Conservation (phyloP, 2,113 vertebrate species). For the Arvicanthis niloticus region DNA sequence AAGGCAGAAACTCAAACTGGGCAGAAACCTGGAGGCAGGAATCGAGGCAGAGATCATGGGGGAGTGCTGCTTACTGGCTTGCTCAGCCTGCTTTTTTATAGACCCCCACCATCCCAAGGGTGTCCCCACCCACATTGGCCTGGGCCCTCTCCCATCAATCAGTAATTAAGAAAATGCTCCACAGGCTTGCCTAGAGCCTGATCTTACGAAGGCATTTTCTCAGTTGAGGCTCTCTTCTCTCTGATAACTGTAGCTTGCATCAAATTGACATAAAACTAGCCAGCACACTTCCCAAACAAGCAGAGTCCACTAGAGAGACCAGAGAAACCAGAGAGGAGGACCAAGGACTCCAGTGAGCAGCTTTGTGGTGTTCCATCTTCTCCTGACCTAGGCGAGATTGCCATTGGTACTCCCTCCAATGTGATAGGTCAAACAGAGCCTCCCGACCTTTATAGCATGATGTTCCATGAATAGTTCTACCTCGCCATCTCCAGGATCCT, state of each 20-base stretch:
- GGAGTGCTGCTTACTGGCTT: not conserved
- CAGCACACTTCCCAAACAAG: no score
- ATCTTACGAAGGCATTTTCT: not conserved
- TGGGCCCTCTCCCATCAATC: not conserved
- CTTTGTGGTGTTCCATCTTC: not conserved
- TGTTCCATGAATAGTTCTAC: not conserved
- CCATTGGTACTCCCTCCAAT: not conserved
- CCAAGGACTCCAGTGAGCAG: not conserved
- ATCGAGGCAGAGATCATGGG: not conserved
- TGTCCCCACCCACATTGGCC: not conserved
- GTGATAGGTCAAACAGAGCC: not conserved
- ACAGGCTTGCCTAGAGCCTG: not conserved
- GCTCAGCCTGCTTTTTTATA: not conserved
- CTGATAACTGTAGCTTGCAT: not conserved
- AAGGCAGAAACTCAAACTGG: not conserved
- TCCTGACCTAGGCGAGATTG: not conserved
- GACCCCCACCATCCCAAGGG: not conserved
- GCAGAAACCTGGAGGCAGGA: not conserved
- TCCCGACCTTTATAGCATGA: not conserved
- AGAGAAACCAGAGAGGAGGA: not conserved
- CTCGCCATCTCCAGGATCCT: not conserved
- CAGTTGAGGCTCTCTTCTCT: not conserved
- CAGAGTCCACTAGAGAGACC: not conserved
- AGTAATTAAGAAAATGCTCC: not conserved
- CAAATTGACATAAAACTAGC: not conserved